Evolutionary conservation across 2,113 vertebrate species (phyloP).

Genomic region (Plecotus auritus): DNA sequence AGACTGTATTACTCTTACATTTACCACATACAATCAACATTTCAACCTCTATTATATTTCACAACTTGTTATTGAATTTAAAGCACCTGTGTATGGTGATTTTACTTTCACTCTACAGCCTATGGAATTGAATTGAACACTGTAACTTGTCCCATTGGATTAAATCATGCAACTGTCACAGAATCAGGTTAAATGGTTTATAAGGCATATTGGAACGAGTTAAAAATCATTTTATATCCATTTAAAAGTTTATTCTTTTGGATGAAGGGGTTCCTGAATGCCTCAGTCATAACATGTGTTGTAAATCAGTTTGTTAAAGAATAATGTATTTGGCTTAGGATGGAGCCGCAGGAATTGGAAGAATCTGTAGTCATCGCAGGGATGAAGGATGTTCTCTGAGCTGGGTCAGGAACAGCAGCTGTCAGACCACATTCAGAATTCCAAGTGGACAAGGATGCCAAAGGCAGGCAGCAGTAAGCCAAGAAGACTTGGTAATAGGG

Average conservation of each 20-base stretch:
- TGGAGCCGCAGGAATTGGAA: conserved; percentile 84
- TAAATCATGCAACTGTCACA: conserved; percentile 90
- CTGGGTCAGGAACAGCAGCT: conserved; percentile 78
- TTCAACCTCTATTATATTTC: conserved; percentile 86
- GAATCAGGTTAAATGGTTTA: conserved; percentile 91
- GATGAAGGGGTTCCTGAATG: conserved; percentile 88
- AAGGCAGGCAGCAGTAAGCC: conserved; percentile 84
- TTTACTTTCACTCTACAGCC: conserved; percentile 85
- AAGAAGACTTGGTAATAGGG: conserved; percentile 75
- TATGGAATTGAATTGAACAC: conserved; percentile 86
- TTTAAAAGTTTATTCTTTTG: conserved; percentile 88
- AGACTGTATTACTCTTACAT: conserved; percentile 88
- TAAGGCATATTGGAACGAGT: conserved; percentile 99
- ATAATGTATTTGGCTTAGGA: conserved; percentile 85
- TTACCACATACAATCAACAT: conserved; percentile 87
- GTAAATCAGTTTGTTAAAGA: conserved; percentile 83
- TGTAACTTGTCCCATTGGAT: conserved; percentile 84
- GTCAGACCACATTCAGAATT: conserved; percentile 93
- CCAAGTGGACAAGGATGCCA: conserved; percentile 83
- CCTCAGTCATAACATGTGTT: conserved; percentile 85
- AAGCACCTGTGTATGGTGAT: conserved; percentile 86
- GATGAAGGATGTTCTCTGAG: conserved; percentile 84
- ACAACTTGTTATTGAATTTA: conserved; percentile 86
- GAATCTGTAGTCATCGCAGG: conserved; percentile 82
- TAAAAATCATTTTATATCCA: conserved; percentile 89